Conservation (phyloP, 53 echinoderm and acorn worm genomes). For the Paracentrotus lividus region DNA sequence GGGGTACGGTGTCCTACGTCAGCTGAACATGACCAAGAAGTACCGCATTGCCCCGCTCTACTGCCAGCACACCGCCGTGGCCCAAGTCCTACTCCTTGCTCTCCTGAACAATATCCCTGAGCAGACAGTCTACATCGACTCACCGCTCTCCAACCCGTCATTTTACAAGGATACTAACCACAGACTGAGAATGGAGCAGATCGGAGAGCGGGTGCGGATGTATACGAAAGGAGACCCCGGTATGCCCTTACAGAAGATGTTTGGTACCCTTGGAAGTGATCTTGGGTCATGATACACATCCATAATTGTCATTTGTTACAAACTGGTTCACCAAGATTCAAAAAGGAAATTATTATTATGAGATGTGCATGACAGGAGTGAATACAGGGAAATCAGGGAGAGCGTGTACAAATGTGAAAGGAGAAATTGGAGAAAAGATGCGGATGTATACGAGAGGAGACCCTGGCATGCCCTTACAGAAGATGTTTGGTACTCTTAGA, state of each 20-base stretch:
- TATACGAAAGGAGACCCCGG: slow-evolving; percentile 83
- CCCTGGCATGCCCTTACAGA: slow-evolving; percentile 76
- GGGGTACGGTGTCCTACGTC: slow-evolving; percentile 90
- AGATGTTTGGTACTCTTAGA: slow-evolving; percentile 78
- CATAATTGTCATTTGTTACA: not conserved
- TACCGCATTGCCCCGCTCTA: slow-evolving; percentile 89
- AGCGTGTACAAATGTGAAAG: slow-evolving; percentile 66
- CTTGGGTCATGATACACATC: slow-evolving; percentile 66
- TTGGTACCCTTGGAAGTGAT: slow-evolving; percentile 81
- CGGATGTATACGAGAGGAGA: slow-evolving; percentile 84
- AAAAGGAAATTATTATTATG: not conserved
- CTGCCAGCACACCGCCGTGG: slow-evolving; percentile 86
- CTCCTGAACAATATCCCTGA: slow-evolving; percentile 84
- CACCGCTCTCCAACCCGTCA: slow-evolving; percentile 89
- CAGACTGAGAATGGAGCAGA: slow-evolving; percentile 85
- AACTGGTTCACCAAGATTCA: not conserved
- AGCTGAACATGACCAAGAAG: slow-evolving; percentile 69
- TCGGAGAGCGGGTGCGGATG: slow-evolving; percentile 89
- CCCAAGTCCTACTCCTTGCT: slow-evolving; percentile 86
- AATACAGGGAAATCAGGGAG: not conserved
- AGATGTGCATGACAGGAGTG: not conserved
- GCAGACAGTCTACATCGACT: slow-evolving; percentile 81
- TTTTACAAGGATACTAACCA: slow-evolving; percentile 80
- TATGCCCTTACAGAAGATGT: slow-evolving; percentile 83
- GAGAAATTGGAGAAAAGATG: slow-evolving; percentile 77